Base-by-base conservation (phyloP, 2,888 invertebrate species). In the Helicoverpa assulta region DNA sequence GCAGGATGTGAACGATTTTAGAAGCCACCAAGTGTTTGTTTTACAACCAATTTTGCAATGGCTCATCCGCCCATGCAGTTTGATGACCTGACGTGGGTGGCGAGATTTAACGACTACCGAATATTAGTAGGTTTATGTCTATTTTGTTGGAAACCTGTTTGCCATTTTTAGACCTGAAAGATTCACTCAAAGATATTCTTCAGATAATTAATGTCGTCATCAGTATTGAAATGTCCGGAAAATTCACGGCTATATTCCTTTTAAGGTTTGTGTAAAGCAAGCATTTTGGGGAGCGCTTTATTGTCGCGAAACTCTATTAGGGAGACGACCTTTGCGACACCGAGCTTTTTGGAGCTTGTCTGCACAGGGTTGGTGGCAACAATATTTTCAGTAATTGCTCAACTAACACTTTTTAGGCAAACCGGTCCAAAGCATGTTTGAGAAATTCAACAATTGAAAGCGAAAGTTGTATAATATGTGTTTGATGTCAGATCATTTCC, bases 231-330 rank as follows among this genome's bases (percentile, higher is more conserved):
- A 72, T 74, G 58, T 67, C 59, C 21, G 61, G 51, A 50, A 73
- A 82, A 78, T 72, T 74, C 57, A 26, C 37, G 40, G 53, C 58
- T 63, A 61, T 67, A 60, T 67, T 71, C 55, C 62, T 74, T 63
- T 67, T 65, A 72, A 67, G 65, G 71, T 71, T 75, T 72, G 54
- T 78, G 58, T 66, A 47, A 56, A 26, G 73, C 69, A 64, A 70
- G 65, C 77, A 76, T 70, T 79, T 69, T 43, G 68, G 54, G 60
- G 64, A 67, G 65, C 61, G 71, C 76, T 86, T 81, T 85, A 85
- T 82, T 87, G 81, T 82, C 78, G 81, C 68, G 60, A 80, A 82
- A 81, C 74, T 84, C 82, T 83, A 86, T 86, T 87, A 85, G 43
- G 80, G 69, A 77, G 65, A 72, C 85, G 85, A 87, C 87, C 87